Base-by-base conservation (phyloP, 1,140 invertebrate genomes). In the Drosophila persimilis region DNA sequence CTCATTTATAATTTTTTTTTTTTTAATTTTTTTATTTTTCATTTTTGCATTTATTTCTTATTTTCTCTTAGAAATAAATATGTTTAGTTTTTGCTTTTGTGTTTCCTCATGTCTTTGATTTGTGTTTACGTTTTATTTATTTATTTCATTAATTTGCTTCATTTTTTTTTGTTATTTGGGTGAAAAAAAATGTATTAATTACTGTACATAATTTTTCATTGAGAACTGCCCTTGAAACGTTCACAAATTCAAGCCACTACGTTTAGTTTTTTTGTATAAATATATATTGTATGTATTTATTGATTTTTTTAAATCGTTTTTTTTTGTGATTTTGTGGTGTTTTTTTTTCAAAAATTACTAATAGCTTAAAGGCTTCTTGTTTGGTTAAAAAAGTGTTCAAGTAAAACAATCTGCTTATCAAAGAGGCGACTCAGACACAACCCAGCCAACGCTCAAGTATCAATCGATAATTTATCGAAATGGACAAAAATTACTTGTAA, bases 221-320 rank as follows among this genome's bases (percentile, higher is more conserved):
- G 39, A 45, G 46, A 60, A 51, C 26, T 60, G 29, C 43, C 29
- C 22, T 17, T 67, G 43, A 39, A 39, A 66, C 26, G 41, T 61
- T 43, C 24, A 61, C 65, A 20, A 65, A 69, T 67, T 69, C 51
- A 67, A 69, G 65, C 65, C 63, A 71, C 65, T 69, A 69, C 63
- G 26, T 53, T 57, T 47, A 29, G 15, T 50, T 44, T 15, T 50
- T 57, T 58, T 71, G 46, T 71, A 70, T 70, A 69, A 66, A 71
- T 70, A 70, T 71, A 71, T 71, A 70, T 67, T 69, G 52, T 69
- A 71, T 70, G 64, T 52, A 51, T 69, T 69, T 31, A 55, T 69
- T 54, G 48, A 20, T 15, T 22, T 43, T 26, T 24, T 26, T 39
- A 31, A 45, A 54, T 64, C n/a, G 13, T 41, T 20, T 51, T 52